phyloP scores from a whole-genome alignment of 2,113 vertebrate genomes.

The Chaetodon auriga region DNA sequence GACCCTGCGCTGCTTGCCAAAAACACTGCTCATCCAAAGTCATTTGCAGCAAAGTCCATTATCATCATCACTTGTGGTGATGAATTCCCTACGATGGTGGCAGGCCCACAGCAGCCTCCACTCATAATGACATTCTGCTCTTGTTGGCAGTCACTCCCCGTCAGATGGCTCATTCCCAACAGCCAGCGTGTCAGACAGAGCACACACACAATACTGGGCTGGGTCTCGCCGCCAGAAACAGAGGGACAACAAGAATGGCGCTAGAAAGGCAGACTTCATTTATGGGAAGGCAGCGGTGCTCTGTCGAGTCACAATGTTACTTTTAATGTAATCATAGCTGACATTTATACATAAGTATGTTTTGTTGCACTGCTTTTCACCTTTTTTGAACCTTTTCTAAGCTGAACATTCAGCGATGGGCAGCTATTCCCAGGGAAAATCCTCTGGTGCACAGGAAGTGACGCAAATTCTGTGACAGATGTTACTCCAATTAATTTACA shows the following conservation, averaged over 20 bases:
- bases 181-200: conserved; percentile 82
- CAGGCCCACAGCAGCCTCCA: conserved; percentile 86
- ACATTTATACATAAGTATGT: conserved; percentile 7
- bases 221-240: conserved; percentile 15
- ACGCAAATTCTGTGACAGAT: background rate
- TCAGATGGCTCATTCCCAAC: conserved; percentile 83
- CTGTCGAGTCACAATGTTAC: conserved; percentile 49
- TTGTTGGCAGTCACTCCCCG: conserved; percentile 87
- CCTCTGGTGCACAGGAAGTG: background rate
- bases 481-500: background rate
- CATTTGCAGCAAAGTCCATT: conserved; percentile 93
- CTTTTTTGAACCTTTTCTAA: background rate
- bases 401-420: background rate
- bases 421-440: background rate
- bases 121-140: conserved; percentile 95
- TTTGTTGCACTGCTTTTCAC: background rate
- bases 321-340: conserved; percentile 41
- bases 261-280: conserved; percentile 50
- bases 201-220: conserved; percentile 52
- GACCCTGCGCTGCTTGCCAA: conserved; percentile 82
- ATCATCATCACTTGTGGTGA: conserved; percentile 88
- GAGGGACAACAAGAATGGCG: conserved; percentile 18
- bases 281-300: conserved; percentile 28
- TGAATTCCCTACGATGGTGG: conserved; percentile 90
- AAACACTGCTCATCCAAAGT: conserved; percentile 87